Percentiles rank a stretch among this genome's conserved stretches.
These are phyloP conservation scores for Melanotaenia parkinsoni DNA, from an alignment of 2,797 vertebrate genomes.

Conservation along the genomic window DNA sequence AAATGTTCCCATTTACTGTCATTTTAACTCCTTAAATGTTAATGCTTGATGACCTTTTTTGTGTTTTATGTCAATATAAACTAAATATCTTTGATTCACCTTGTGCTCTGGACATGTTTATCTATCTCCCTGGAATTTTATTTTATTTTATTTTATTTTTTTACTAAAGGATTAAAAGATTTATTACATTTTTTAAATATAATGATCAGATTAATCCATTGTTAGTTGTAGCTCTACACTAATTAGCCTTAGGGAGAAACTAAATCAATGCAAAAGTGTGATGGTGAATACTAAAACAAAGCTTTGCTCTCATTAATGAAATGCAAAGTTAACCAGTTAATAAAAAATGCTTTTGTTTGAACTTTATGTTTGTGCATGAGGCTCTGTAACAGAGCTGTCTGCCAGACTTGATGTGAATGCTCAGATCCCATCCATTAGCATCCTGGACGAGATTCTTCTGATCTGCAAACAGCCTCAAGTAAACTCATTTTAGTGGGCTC, in stretches of 20 bases:
- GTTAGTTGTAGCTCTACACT: constrained; percentile 11
- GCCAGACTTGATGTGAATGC: constrained; percentile 51
- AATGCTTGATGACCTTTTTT: background rate
- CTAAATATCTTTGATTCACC: background rate
- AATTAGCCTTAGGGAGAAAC: constrained; percentile 27
- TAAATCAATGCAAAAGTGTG: constrained; percentile 27
- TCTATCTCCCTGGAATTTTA: background rate
- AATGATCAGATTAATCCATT: constrained; percentile 17
- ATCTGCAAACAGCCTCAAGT: constrained; percentile 84
- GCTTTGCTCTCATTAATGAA: constrained; percentile 35
- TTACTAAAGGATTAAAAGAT: constrained; percentile 11
- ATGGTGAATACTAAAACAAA: constrained; percentile 36
- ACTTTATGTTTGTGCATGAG: constrained; percentile 27
- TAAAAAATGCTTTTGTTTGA: constrained; percentile 51
- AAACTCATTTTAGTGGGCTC: constrained; percentile 81
- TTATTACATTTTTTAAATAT: constrained; percentile 8
- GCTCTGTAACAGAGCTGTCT: constrained; percentile 56
- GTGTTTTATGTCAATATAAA: constrained; percentile 1
- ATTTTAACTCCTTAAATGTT: background rate
- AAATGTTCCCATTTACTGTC: constrained; percentile 6
- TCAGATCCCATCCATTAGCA: constrained; percentile 79
- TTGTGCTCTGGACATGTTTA: constrained; percentile 1
- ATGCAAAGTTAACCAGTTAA: constrained; percentile 33
- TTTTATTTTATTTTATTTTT: background rate
- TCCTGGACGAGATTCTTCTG: constrained; percentile 80